Evolutionary conservation across 1,140 invertebrate genomes (phyloP), one percentile per base, ranked within the genome.

Genomic region (Asobara japonica): DNA sequence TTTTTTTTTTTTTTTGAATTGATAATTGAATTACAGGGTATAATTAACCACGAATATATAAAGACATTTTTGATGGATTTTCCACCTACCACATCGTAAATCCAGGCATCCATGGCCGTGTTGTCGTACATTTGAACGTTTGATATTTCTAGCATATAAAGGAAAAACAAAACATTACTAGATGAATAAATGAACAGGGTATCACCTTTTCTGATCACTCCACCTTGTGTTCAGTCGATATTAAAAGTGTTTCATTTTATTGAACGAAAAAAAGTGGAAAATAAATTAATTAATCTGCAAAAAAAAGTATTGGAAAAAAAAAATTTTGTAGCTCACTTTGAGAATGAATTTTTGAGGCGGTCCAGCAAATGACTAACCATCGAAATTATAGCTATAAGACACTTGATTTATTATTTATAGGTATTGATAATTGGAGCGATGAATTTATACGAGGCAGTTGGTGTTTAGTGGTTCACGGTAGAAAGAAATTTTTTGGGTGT

Each of bases 101-200:
- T 86, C 86, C 86, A 87, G 65, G 85, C 75, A 66, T 87, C 86
- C 86, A 87, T 87, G 76, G 78, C 74, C 61, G 78, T 80, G 71
- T 80, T 80, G 70, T 81, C 80, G 74, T 78, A 80, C 81, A 81
- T 82, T 45, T 45, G 51, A 48, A 48, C 56, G 38, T n/a, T 25
- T 67, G 30, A 27, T 38, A 18, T 45, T 22, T 18, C 38, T 31
- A 62, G 38, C n/a, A 29, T 30, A 6, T n/a, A 16, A 16, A 62
- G 2, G 16, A 16, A 29, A 62, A 27, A 62, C n/a, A 62, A 22
- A 62, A 13, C 0, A 48, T 16, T 18, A 48, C 0, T 36, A 29
- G 5, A 31, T 69, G 3, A 51, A 30, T 20, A 38, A 16, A 30
- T 31, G 5, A 69, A 68, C 18, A 48, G 41, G 16, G 60, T 70